Evolutionary conservation across 2,113 vertebrate genomes (phyloP).

Genomic region (Pollimyrus isidori): DNA sequence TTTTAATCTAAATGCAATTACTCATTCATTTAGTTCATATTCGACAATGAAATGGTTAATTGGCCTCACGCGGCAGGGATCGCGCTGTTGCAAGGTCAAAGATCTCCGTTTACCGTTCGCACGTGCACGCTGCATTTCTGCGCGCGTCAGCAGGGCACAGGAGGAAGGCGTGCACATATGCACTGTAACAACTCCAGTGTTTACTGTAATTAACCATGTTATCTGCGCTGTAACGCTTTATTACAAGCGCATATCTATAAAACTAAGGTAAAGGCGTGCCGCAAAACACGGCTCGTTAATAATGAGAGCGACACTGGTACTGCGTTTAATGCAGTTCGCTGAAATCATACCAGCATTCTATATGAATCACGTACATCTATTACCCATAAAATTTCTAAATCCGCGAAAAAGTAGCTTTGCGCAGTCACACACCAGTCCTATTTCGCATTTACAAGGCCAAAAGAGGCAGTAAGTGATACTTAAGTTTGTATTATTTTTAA

Average conservation of each 20-base stretch:
- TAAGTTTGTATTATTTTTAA: background rate
- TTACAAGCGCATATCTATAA: background rate
- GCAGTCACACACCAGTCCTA: background rate
- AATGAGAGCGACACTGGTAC: background rate
- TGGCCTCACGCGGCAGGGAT: constrained; percentile 35
- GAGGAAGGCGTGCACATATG: background rate
- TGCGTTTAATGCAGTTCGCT: background rate
- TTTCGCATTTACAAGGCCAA: background rate
- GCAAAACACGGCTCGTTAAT: background rate
- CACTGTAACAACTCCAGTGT: constrained; percentile 1
- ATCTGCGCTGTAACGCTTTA: constrained; percentile 9
- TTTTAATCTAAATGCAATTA: background rate
- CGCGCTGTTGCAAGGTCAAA: constrained; percentile 61
- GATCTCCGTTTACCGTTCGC: constrained; percentile 58
- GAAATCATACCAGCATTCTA: background rate
- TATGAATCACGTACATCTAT: background rate
- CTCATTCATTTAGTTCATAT: constrained; percentile 14
- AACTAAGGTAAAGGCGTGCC: background rate
- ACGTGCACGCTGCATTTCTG: constrained; percentile 41
- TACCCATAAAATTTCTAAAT: background rate
- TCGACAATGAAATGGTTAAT: constrained; percentile 45
- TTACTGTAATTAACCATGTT: constrained; percentile 2
- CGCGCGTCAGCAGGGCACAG: constrained; percentile 34
- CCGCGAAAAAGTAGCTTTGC: background rate
- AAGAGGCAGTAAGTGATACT: background rate